Conservation (phyloP, 2,797 vertebrate species). For the Myotis planiceps region DNA sequence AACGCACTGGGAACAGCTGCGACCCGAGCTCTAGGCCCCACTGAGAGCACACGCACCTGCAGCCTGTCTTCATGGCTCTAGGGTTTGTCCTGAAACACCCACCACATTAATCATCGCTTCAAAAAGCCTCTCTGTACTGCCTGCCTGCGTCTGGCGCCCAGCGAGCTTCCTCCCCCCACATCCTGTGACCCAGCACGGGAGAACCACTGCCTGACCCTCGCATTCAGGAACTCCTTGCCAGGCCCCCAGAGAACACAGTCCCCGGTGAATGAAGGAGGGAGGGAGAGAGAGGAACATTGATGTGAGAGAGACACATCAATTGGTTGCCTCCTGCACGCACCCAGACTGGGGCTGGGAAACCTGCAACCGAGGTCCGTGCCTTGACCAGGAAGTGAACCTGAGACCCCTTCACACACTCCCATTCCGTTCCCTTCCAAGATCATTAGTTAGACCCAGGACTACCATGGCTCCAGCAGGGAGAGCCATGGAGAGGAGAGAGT, state of each 20-base stretch:
- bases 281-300: too few species aligned
- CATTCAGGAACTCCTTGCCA: neutral
- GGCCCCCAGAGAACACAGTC: neutral
- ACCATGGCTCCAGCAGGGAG: neutral
- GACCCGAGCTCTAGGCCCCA: fast-evolving
- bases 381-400: neutral
- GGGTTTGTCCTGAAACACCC: neutral
- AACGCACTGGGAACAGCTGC: neutral
- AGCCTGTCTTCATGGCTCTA: neutral
- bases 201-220: neutral
- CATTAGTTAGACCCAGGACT: neutral
- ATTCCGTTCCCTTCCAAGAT: neutral
- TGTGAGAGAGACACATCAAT: too few species aligned
- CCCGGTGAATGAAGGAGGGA: too few species aligned
- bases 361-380: neutral
- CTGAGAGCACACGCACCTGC: fast-evolving
- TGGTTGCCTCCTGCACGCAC: too few species aligned
- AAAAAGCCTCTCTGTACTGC: neutral
- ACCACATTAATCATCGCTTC: too few species aligned
- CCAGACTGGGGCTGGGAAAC: too few species aligned
- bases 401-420: neutral
- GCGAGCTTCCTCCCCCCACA: neutral
- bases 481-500: fast-evolving
- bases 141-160: neutral
- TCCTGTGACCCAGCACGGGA: neutral